A percentile compares a stretch with the other conserved stretches of the same genome.
Conservation (phyloP, 2,888 invertebrate species). For the Yponomeuta evonymella region DNA sequence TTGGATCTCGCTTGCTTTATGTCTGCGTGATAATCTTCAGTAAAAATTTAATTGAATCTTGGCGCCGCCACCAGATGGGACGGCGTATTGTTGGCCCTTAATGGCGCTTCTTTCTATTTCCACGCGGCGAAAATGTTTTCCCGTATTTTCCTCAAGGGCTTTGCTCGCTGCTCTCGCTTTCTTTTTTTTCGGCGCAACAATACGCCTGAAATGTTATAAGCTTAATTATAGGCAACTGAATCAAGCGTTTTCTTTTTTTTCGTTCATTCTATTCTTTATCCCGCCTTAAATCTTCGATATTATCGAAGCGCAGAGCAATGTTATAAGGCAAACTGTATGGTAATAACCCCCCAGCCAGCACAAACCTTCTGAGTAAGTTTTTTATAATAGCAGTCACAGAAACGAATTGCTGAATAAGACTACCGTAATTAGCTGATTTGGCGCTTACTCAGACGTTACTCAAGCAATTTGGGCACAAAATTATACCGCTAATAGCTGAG, state of each 20-base stretch:
- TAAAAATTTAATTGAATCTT: constrained; percentile 76
- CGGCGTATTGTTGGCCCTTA: constrained; percentile 45
- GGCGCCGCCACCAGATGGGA: constrained; percentile 61
- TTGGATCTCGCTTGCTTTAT: constrained; percentile 36
- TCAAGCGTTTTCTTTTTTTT: not conserved
- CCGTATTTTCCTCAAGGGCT: constrained; percentile 35
- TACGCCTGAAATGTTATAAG: not conserved
- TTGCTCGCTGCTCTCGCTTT: constrained; percentile 23
- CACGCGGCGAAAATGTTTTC: constrained; percentile 36
- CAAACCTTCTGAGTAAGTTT: no score
- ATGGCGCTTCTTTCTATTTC: constrained; percentile 33
- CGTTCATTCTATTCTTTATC: not conserved
- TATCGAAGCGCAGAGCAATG: no score
- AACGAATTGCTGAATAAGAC: no score
- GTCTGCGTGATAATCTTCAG: constrained; percentile 74
- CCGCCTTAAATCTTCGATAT: no score
- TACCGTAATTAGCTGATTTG: no score
- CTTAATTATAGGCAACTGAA: not conserved
- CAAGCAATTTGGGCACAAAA: no score
- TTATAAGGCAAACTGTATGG: not conserved
- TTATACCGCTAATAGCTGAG: no score
- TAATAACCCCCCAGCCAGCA: no score
- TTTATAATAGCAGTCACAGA: no score
- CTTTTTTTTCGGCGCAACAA: not conserved
- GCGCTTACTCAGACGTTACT: no score